These are phyloP conservation scores for Bathynomus jamesi DNA, from an alignment of 1,140 invertebrate genomes.

Conservation along the genomic window DNA sequence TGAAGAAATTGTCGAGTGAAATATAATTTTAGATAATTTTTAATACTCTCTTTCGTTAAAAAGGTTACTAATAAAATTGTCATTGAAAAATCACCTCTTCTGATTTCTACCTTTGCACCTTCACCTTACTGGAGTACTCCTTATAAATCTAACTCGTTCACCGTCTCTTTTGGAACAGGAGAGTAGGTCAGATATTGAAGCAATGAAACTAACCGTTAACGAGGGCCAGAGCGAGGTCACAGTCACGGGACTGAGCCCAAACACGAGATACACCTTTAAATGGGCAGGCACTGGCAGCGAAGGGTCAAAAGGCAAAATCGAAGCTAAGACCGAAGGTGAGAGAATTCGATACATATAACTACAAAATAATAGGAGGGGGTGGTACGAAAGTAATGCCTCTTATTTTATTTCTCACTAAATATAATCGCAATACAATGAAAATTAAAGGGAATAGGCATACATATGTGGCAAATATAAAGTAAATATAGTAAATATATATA, in stretches of 20 bases:
- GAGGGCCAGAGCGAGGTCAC: constrained; percentile 29
- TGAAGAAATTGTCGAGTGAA: too few relatives aligned
- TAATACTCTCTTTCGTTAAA: too few relatives aligned
- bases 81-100: too few relatives aligned
- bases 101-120: too few relatives aligned
- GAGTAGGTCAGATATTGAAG: neutral
- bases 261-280: constrained; percentile 39
- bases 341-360: too few relatives aligned
- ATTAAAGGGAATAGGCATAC: neutral
- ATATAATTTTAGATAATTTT: too few relatives aligned
- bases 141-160: neutral
- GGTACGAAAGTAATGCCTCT: too few relatives aligned
- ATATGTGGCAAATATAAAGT: neutral
- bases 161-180: neutral
- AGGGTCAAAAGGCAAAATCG: constrained; percentile 22
- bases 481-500: neutral
- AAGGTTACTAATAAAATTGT: too few relatives aligned
- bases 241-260: constrained; percentile 30
- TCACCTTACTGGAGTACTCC: neutral
- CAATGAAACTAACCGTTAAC: constrained; percentile 29
- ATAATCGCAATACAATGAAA: neutral
- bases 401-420: too few relatives aligned
- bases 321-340: constrained; percentile 6
- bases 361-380: too few relatives aligned
- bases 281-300: constrained; percentile 31